Evolutionary conservation across 2,113 vertebrate genomes (phyloP).

Genomic region (zebrafish (Danio rerio)): GRCz12tu NC_133198.1:300001-300500

Average conservation of each 20-base stretch:
- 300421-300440: too few species aligned
- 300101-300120: neutral
- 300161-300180: neutral
- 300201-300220: neutral
- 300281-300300: neutral
- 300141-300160: neutral
- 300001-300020: neutral
- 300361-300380: too few species aligned
- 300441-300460: too few species aligned
- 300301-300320: neutral
- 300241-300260: neutral
- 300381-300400: too few species aligned
- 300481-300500: too few species aligned
- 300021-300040: neutral
- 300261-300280: neutral
- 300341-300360: too few species aligned
- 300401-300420: too few species aligned
- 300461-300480: too few species aligned
- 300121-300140: neutral
- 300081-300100: neutral
- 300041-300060: conserved; percentile 4
- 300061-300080: conserved; percentile 14
- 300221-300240: neutral
- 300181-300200: conserved; percentile 11
- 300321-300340: neutral